A percentile compares a stretch with the other conserved stretches of the same genome.
These are phyloP conservation scores for Syndactyla subalaris DNA, from an alignment of 2,797 vertebrate genomes.

Conservation along the genomic window DNA sequence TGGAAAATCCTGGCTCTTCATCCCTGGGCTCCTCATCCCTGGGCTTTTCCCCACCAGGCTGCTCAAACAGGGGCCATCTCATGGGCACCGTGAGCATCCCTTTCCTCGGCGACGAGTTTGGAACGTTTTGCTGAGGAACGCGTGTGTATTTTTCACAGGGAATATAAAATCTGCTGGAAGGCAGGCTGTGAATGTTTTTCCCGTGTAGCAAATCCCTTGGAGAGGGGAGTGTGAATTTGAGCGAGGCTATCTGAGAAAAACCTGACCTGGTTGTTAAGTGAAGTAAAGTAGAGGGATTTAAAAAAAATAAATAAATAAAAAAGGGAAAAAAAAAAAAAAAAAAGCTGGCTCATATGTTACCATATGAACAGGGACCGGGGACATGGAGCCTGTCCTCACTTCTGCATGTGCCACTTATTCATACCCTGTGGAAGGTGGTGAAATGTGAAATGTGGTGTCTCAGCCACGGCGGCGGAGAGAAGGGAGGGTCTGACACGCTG, in stretches of 20 bases:
- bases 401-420: neutral
- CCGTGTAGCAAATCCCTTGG: neutral
- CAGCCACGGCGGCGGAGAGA: neutral
- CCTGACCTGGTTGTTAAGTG: slow-evolving; percentile 34
- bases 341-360: neutral
- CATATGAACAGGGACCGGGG: neutral
- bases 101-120: rapidly evolving
- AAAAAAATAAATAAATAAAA: neutral
- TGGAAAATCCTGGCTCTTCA: neutral
- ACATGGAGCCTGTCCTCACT: neutral
- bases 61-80: rapidly evolving
- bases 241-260: neutral
- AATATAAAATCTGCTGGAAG: neutral
- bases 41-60: rapidly evolving
- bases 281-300: neutral
- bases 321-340: neutral
- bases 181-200: neutral
- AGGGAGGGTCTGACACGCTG: neutral
- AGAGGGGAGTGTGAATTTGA: neutral
- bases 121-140: neutral
- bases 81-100: neutral
- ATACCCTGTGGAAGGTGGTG: neutral
- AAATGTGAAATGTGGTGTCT: neutral
- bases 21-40: neutral
- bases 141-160: neutral